Conservation (phyloP, 30 jellyfish, hydroid and myxozoan species). For the Haliclystus octoradiatus region DNA sequence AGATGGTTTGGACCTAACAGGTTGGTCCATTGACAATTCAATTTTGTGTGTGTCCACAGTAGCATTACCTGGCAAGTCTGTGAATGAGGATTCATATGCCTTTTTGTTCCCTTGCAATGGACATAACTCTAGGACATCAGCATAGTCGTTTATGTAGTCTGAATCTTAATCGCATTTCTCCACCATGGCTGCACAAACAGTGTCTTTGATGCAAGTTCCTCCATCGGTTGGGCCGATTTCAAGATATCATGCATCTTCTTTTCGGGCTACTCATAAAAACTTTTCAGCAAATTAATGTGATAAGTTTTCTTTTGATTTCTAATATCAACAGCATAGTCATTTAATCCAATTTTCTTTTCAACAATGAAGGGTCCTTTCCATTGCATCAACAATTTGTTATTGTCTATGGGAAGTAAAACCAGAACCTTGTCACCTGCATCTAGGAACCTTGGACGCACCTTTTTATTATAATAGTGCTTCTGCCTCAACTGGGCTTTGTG, state of each 20-base stretch:
- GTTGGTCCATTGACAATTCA: conserved; percentile 22
- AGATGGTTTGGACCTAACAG: conserved; percentile 33
- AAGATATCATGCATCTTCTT: conserved; percentile 6
- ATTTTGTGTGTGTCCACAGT: conserved; percentile 14
- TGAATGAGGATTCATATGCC: conserved; percentile 23
- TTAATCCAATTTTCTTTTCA: background rate
- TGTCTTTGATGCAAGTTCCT: conserved; percentile 18
- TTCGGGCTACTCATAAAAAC: conserved; percentile 11
- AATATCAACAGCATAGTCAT: conserved; percentile 18
- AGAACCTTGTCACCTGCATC: conserved; percentile 33
- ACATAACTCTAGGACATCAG: conserved; percentile 19
- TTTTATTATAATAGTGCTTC: conserved; percentile 23
- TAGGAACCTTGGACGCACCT: conserved; percentile 9
- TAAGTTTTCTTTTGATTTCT: conserved; percentile 7
- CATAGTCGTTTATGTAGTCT: no score
- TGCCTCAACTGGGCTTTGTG: conserved; percentile 13
- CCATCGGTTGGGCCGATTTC: conserved; percentile 18
- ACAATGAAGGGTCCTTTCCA: conserved; percentile 46
- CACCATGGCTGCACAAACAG: no score
- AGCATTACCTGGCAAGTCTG: conserved; percentile 29
- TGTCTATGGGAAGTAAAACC: conserved; percentile 28
- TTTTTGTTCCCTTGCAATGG: conserved; percentile 5
- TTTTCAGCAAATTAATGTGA: conserved; percentile 22
- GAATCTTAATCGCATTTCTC: no score
- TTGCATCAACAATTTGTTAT: conserved; percentile 45